A percentile compares a stretch with the other conserved stretches of the same genome.
Conservation (phyloP, 2,888 invertebrate species). For the Taenaris catops region DNA sequence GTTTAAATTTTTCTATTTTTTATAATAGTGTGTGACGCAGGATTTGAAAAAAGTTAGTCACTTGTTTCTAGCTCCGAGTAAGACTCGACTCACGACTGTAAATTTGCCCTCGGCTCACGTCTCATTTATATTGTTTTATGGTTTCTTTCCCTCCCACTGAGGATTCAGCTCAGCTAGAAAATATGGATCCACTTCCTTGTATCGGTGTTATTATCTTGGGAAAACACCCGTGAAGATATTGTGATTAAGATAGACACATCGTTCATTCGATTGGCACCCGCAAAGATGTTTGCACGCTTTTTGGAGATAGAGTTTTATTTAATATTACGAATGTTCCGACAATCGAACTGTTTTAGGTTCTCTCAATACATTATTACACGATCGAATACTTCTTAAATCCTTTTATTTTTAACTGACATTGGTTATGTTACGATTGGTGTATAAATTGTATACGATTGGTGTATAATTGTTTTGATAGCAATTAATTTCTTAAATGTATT, state of each 20-base stretch:
- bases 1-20: too few species aligned
- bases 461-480: too few species aligned
- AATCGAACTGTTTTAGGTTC: too few species aligned
- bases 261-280: conserved; percentile 13
- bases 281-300: too few species aligned
- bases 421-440: too few species aligned
- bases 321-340: too few species aligned
- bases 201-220: conserved; percentile 40
- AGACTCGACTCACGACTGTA: conserved; percentile 28
- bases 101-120: conserved; percentile 46
- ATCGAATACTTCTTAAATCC: too few species aligned
- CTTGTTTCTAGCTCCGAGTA: conserved; percentile 26
- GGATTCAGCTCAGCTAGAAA: conserved; percentile 45
- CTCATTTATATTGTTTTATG: conserved; percentile 73
- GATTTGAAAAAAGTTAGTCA: conserved; percentile 48
- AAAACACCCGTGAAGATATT: conserved; percentile 22
- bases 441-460: too few species aligned
- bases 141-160: conserved; percentile 54
- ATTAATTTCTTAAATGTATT: too few species aligned
- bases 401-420: too few species aligned
- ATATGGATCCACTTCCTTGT: conserved; percentile 47
- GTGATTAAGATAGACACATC: conserved; percentile 22
- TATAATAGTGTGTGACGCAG: conserved; percentile 35
- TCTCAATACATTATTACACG: too few species aligned
- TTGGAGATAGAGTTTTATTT: too few species aligned